phyloP scores from a whole-genome alignment of 1,140 invertebrate species.

The Zaprionus davidi region DNA sequence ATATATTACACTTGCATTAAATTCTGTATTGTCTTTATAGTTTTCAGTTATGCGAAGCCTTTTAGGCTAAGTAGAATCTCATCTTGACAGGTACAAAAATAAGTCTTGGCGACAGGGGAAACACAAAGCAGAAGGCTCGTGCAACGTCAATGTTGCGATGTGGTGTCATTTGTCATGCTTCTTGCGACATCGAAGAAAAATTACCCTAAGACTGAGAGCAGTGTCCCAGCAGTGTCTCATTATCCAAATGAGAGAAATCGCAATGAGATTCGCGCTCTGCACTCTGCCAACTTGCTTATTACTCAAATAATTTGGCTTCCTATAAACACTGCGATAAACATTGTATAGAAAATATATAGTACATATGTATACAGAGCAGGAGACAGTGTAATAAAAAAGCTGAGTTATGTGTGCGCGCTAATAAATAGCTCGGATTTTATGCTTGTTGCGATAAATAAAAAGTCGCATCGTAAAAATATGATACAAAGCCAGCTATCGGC shows the following conservation, averaged over 20 bases:
- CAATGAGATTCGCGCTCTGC: too few species aligned
- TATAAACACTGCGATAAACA: neutral
- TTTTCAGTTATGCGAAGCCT: neutral
- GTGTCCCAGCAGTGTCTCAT: neutral
- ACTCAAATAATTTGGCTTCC: neutral
- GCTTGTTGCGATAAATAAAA: constrained; percentile 10
- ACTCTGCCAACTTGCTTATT: neutral
- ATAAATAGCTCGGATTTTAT: constrained; percentile 22
- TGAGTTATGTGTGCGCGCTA: constrained; percentile 20
- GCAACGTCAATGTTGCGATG: constrained; percentile 18
- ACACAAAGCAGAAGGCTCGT: neutral
- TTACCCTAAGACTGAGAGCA: neutral
- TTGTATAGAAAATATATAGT: neutral
- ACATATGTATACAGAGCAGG: neutral
- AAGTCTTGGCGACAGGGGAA: neutral
- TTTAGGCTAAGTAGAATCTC: neutral
- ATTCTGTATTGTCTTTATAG: neutral
- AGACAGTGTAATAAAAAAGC: neutral
- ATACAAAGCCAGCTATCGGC: constrained; percentile 25
- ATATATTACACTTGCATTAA: neutral
- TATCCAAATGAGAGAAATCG: neutral
- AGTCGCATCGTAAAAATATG: constrained; percentile 20
- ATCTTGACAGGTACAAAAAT: too few species aligned
- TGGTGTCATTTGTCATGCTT: constrained; percentile 34
- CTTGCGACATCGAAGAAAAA: constrained; percentile 23